These are phyloP conservation scores for Daboia siamensis DNA, from an alignment of 2,113 vertebrate genomes.

Conservation along the genomic window DNA sequence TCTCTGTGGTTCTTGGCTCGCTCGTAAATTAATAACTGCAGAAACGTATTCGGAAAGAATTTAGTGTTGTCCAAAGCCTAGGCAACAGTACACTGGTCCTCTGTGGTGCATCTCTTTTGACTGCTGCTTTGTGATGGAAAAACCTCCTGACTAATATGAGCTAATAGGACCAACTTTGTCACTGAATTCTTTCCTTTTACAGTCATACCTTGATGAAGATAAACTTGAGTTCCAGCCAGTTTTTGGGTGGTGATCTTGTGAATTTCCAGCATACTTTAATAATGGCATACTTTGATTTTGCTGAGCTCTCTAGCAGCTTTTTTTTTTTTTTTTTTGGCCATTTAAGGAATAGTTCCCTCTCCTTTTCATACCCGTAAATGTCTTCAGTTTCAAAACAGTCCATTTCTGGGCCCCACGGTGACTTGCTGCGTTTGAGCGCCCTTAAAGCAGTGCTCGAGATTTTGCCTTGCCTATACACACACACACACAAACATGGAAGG, in stretches of 20 bases:
- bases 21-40: neutral
- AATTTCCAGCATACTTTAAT: neutral
- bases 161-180: neutral
- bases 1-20: neutral
- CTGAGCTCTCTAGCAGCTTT: neutral
- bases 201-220: constrained; percentile 14
- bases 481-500: neutral
- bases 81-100: neutral
- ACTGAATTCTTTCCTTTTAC: constrained; percentile 13
- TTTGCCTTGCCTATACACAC: neutral
- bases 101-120: neutral
- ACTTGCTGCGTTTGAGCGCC: neutral
- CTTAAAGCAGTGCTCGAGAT: neutral
- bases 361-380: neutral
- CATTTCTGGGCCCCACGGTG: neutral
- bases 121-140: neutral
- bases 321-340: neutral
- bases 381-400: neutral
- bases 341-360: constrained; percentile 6
- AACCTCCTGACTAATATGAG: neutral
- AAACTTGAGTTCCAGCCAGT: neutral
- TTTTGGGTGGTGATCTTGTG: neutral
- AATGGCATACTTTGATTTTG: neutral
- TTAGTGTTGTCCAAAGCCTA: neutral
- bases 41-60: neutral